Percentiles rank a stretch among this genome's conserved stretches.
Conservation (phyloP, 2,797 vertebrate species). For the Cygnus olor region DNA sequence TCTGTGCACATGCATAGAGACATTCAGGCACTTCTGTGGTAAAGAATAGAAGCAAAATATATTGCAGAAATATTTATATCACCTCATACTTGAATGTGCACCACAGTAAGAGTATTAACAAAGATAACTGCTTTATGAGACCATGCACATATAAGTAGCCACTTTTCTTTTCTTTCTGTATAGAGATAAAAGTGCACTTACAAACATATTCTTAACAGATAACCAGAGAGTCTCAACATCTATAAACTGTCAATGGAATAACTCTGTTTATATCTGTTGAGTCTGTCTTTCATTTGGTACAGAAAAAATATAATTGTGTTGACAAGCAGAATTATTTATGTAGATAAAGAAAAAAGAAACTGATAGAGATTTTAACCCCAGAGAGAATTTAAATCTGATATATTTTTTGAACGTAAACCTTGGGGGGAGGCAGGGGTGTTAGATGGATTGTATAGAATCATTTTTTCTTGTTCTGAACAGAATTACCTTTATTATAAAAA, state of each 20-base stretch:
- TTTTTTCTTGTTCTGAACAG: not conserved
- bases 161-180: not conserved
- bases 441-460: not conserved
- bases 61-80: not conserved
- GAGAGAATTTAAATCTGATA: not conserved
- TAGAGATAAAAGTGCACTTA: not conserved
- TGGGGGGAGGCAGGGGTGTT: too few relatives aligned
- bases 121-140: not conserved
- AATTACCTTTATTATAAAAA: not conserved
- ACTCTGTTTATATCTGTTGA: not conserved
- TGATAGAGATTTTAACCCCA: not conserved
- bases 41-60: not conserved
- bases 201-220: not conserved
- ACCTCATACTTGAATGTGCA: not conserved
- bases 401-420: not conserved
- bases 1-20: not conserved
- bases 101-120: not conserved
- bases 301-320: not conserved
- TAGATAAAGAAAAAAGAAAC: not conserved
- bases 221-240: not conserved
- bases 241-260: not conserved
- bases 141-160: not conserved
- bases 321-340: not conserved
- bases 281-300: not conserved
- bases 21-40: not conserved